Conservation (phyloP, 2,797 vertebrate species). For the Cirrhinus mrigala region DNA sequence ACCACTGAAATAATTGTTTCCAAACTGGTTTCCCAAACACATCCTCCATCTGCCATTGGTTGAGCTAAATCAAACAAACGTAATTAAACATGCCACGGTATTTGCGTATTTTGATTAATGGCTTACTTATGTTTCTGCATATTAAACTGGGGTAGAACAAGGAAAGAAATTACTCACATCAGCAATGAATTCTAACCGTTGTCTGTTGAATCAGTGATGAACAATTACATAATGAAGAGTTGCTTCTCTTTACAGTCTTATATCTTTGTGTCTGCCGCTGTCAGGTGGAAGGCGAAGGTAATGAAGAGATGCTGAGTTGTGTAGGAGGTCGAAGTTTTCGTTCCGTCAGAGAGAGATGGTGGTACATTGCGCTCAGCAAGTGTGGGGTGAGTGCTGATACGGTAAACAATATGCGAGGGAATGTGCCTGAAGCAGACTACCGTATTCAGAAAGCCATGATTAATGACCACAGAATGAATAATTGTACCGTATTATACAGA, state of each 20-base stretch:
- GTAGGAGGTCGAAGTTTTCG: slow-evolving; percentile 92
- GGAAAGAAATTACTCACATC: neutral
- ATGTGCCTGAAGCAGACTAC: neutral
- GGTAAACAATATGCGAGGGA: neutral
- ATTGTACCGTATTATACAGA: neutral
- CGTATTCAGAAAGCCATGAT: neutral
- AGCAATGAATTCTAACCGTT: slow-evolving; percentile 45
- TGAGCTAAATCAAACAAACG: neutral
- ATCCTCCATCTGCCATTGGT: neutral
- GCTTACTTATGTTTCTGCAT: neutral
- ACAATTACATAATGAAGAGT: slow-evolving; percentile 13
- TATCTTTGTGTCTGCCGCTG: slow-evolving; percentile 34
- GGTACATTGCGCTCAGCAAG: slow-evolving; percentile 96
- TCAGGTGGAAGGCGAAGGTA: slow-evolving; percentile 85
- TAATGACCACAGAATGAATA: slow-evolving; percentile 13
- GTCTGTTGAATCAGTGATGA: slow-evolving; percentile 40
- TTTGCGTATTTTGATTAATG: neutral
- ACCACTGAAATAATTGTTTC: slow-evolving; percentile 45
- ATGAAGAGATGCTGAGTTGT: slow-evolving; percentile 86
- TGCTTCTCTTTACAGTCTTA: neutral
- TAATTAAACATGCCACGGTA: neutral
- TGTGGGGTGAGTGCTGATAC: slow-evolving; percentile 85
- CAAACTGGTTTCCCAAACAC: neutral
- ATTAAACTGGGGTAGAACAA: neutral
- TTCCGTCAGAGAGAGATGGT: slow-evolving; percentile 92